phyloP scores from a whole-genome alignment of 2,888 invertebrate species.

The Prionchulus punctatus region DNA sequence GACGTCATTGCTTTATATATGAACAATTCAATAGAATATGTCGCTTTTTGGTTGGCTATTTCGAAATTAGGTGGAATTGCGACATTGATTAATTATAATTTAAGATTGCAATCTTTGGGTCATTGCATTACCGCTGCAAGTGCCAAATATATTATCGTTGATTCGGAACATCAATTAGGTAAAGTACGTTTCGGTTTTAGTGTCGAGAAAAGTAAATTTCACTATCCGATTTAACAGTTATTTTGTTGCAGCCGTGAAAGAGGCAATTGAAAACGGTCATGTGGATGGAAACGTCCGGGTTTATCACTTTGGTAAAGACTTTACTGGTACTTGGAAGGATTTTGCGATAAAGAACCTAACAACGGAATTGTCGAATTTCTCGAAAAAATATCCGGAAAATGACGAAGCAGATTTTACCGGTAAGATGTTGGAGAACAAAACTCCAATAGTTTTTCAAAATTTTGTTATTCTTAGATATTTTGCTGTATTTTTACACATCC shows the following conservation, averaged over 20 bases:
- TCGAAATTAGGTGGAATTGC: constrained; percentile 50
- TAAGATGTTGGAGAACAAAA: no score
- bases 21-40: constrained; percentile 79
- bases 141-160: constrained; percentile 66
- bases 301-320: background rate
- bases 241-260: constrained; percentile 28
- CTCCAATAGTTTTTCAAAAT: no score
- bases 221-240: no score
- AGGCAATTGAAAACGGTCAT: constrained; percentile 14
- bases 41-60: constrained; percentile 78
- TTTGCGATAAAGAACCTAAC: constrained; percentile 1
- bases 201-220: no score
- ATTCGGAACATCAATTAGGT: background rate
- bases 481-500: constrained; percentile 91
- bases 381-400: constrained; percentile 16
- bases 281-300: background rate
- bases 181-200: no score
- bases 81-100: constrained; percentile 83
- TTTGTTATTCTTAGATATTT: no score
- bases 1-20: constrained; percentile 74
- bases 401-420: no score
- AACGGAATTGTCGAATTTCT: no score
- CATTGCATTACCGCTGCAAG: constrained; percentile 82
- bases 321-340: background rate
- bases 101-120: constrained; percentile 56